Evolutionary conservation across 2,797 vertebrate species (phyloP).

Genomic region (Helicolenus hilgendorfi): DNA sequence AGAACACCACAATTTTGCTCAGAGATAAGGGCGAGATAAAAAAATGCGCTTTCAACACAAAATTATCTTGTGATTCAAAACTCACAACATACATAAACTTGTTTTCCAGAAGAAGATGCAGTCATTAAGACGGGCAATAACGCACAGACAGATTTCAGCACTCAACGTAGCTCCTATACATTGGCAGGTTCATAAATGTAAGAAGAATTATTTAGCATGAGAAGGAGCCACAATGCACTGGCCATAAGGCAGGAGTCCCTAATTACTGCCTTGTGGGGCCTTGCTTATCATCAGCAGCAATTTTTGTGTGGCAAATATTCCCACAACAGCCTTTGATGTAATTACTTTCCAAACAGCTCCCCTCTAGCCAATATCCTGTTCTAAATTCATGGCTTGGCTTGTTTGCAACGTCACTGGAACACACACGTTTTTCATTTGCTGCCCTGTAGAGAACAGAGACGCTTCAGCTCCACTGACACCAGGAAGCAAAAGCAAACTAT

Average conservation of each 20-base stretch:
- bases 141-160: slow-evolving; percentile 31
- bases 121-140: slow-evolving; percentile 6
- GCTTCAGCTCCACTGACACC: slow-evolving; percentile 24
- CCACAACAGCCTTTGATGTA: slow-evolving; percentile 89
- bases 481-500: slow-evolving; percentile 16
- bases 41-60: neutral
- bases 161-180: slow-evolving; percentile 26
- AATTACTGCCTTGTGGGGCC: slow-evolving; percentile 85
- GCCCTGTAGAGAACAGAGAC: slow-evolving; percentile 59
- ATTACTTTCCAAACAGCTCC: slow-evolving; percentile 90
- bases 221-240: slow-evolving; percentile 72
- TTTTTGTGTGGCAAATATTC: slow-evolving; percentile 88
- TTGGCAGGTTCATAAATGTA: slow-evolving; percentile 71
- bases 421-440: slow-evolving; percentile 74
- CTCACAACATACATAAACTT: neutral
- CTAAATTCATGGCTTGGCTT: slow-evolving; percentile 84
- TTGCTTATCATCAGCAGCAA: slow-evolving; percentile 84
- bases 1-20: neutral
- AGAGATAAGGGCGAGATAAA: neutral
- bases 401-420: slow-evolving; percentile 81
- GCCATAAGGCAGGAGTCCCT: slow-evolving; percentile 79
- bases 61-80: slow-evolving; percentile 4
- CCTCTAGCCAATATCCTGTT: slow-evolving; percentile 87
- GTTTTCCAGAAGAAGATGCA: neutral
- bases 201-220: slow-evolving; percentile 79